Conservation (phyloP, 2,888 invertebrate genomes). For the Diarsia rubi region DNA sequence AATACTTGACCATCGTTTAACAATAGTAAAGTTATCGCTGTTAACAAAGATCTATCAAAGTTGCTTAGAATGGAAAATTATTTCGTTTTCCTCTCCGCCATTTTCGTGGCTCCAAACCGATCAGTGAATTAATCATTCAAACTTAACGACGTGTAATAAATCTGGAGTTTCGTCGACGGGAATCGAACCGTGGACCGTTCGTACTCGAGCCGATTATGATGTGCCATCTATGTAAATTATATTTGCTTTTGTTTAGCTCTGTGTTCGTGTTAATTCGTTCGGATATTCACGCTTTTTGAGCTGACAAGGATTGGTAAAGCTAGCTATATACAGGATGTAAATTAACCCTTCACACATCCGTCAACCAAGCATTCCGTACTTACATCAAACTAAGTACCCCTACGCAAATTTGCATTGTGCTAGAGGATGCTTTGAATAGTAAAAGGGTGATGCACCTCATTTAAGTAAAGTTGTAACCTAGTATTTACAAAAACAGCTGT, state of each 20-base stretch:
- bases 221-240: slow-evolving; percentile 58
- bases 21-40: not conserved
- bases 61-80: not conserved
- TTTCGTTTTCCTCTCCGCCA: slow-evolving; percentile 20
- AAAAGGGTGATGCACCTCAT: too few species aligned
- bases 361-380: too few species aligned
- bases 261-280: slow-evolving; percentile 33
- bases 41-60: not conserved
- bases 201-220: slow-evolving; percentile 55
- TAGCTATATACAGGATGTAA: too few species aligned
- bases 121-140: slow-evolving; percentile 78
- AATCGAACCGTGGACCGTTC: slow-evolving; percentile 63
- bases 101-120: slow-evolving; percentile 55
- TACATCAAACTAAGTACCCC: too few species aligned
- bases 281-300: slow-evolving; percentile 11
- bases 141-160: slow-evolving; percentile 80
- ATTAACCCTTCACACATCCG: too few species aligned
- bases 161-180: slow-evolving; percentile 70
- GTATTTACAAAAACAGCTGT: too few species aligned
- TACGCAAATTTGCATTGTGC: too few species aligned
- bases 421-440: too few species aligned
- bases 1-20: not conserved
- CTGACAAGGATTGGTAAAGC: not conserved
- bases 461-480: too few species aligned
- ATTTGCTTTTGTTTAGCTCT: slow-evolving; percentile 58